A percentile compares a stretch with the other conserved stretches of the same genome.
phyloP scores from a whole-genome alignment of 2,797 vertebrate genomes.

The Mormyrops attenuatus region DNA sequence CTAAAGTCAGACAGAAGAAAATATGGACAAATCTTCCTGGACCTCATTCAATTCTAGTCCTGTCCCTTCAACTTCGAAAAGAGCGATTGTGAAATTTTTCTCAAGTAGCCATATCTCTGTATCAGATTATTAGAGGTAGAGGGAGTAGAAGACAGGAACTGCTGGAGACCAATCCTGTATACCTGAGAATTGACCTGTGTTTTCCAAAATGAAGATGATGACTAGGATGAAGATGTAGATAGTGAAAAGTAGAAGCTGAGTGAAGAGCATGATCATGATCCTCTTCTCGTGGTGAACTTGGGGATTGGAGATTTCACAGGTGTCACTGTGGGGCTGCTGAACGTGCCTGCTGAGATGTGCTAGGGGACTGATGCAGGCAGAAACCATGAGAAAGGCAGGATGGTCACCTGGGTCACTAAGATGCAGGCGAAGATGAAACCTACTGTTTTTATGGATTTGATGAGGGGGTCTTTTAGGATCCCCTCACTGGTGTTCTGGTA shows the following conservation, averaged over 20 bases:
- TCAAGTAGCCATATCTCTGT: neutral
- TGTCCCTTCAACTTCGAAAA: neutral
- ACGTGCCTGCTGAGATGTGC: neutral
- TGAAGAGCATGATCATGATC: neutral
- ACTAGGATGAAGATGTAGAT: neutral
- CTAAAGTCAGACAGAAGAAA: neutral
- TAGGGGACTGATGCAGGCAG: neutral
- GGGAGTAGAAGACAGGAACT: neutral
- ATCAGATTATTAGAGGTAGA: neutral
- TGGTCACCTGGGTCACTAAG: neutral
- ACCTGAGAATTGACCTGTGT: neutral
- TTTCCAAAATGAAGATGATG: neutral
- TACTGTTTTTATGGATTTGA: neutral
- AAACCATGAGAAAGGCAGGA: neutral
- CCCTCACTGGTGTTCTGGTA: neutral
- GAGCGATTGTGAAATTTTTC: neutral
- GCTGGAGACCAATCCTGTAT: neutral
- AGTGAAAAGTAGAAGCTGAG: conserved; percentile 2
- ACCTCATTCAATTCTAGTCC: neutral
- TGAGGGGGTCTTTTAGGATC: neutral
- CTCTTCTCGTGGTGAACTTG: neutral
- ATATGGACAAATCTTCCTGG: neutral
- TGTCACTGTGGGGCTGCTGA: neutral
- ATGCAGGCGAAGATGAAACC: neutral
- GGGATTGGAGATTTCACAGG: conserved; percentile 4